These are phyloP conservation scores for Stenopsyche tienmushanensis DNA, from an alignment of 1,140 invertebrate species.

Conservation along the genomic window DNA sequence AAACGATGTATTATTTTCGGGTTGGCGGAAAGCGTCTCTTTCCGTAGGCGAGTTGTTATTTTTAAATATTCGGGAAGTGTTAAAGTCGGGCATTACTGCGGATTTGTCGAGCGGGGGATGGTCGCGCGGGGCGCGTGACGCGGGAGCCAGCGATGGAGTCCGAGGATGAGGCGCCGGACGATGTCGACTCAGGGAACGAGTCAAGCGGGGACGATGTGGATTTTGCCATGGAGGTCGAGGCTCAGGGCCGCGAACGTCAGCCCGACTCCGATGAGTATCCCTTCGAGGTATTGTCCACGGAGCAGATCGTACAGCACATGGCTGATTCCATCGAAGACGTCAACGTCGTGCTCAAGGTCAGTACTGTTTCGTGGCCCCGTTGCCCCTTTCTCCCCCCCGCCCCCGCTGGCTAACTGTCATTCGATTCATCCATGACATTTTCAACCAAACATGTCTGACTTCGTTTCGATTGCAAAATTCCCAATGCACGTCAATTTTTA, in stretches of 20 bases:
- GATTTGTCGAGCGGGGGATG: constrained; percentile 1
- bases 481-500: neutral
- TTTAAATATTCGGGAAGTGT: too few species aligned
- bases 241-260: constrained; percentile 73
- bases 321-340: constrained; percentile 96
- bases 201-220: constrained; percentile 86
- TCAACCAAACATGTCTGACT: neutral
- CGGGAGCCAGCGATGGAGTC: constrained; percentile 72
- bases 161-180: constrained; percentile 85
- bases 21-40: too few species aligned
- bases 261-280: constrained; percentile 87
- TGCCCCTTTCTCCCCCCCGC: neutral
- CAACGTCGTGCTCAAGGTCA: constrained; percentile 82
- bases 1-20: too few species aligned
- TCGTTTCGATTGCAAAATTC: neutral
- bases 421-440: neutral
- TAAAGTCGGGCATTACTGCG: too few species aligned
- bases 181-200: constrained; percentile 89
- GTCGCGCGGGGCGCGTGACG: neutral
- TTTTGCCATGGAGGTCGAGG: constrained; percentile 89
- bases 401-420: neutral
- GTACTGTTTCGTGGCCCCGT: too few species aligned
- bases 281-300: constrained; percentile 91
- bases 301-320: constrained; percentile 97
- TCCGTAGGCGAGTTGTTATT: too few species aligned